phyloP scores from a whole-genome alignment of 92 coral and sea anemone genomes.

The Zoanthus sociatus region DNA sequence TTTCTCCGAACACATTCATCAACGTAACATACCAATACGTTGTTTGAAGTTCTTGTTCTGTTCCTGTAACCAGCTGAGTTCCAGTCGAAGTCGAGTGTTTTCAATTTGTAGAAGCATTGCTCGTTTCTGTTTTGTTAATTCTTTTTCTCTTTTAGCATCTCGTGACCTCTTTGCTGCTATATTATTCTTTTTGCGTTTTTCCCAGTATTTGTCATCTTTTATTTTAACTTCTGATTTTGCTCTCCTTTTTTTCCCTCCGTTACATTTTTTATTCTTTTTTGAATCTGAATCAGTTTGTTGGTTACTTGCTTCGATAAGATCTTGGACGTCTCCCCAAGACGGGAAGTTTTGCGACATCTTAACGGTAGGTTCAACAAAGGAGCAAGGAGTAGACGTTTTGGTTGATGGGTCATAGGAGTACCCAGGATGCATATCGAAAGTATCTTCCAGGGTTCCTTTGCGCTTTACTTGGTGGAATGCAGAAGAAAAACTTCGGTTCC shows the following conservation, averaged over 20 bases:
- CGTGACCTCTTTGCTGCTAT: constrained; percentile 36
- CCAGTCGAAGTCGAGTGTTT: constrained; percentile 37
- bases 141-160: constrained; percentile 31
- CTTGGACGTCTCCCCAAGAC: constrained; percentile 19
- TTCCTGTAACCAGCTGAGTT: constrained; percentile 31
- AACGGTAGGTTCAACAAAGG: background rate
- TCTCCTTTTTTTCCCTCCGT: background rate
- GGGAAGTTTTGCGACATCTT: background rate
- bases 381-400: background rate
- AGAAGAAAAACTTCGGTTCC: background rate
- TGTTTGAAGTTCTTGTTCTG: constrained; percentile 29
- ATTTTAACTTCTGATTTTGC: constrained; percentile 13
- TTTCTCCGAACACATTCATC: background rate
- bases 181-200: constrained; percentile 36
- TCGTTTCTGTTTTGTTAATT: constrained; percentile 7
- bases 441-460: background rate
- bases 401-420: background rate
- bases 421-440: background rate
- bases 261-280: background rate
- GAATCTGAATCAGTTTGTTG: background rate
- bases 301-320: background rate
- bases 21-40: constrained; percentile 13
- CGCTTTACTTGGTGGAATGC: background rate
- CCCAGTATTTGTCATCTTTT: constrained; percentile 38
- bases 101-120: constrained; percentile 33